Evolutionary conservation across 2,888 invertebrate species (phyloP).

Genomic region (Plebejus melissa): DNA sequence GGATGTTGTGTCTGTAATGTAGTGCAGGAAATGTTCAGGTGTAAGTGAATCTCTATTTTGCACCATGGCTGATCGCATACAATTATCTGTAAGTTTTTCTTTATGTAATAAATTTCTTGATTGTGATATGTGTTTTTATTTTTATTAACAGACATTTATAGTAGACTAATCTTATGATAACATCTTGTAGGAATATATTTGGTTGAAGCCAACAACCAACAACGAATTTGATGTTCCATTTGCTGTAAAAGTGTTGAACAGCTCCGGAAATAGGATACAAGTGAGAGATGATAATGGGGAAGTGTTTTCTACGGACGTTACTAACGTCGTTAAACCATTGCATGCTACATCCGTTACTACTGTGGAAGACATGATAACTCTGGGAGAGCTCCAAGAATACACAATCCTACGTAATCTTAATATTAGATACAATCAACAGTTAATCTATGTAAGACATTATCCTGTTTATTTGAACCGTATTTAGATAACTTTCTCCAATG

Average conservation of each 20-base stretch:
- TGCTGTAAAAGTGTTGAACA: slow-evolving; percentile 89
- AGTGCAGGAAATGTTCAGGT: slow-evolving; percentile 45
- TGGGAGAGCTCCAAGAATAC: slow-evolving; percentile 96
- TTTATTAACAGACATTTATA: not conserved
- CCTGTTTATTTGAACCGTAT: not conserved
- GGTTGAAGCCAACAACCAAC: slow-evolving; percentile 87
- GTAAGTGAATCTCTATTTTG: slow-evolving; percentile 51
- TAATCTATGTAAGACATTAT: slow-evolving; percentile 90
- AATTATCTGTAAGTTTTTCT: slow-evolving; percentile 58
- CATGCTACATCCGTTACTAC: slow-evolving; percentile 88
- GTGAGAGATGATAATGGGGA: slow-evolving; percentile 91
- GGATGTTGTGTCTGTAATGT: slow-evolving; percentile 46
- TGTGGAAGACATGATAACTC: slow-evolving; percentile 97
- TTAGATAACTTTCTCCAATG: not conserved
- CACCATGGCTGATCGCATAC: slow-evolving; percentile 60
- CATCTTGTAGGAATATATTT: slow-evolving; percentile 85
- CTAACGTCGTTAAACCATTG: slow-evolving; percentile 84
- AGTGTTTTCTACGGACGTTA: slow-evolving; percentile 79
- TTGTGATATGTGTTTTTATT: not conserved
- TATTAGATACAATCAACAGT: slow-evolving; percentile 90
- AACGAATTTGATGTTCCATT: slow-evolving; percentile 91
- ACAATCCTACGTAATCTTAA: slow-evolving; percentile 95
- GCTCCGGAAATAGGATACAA: slow-evolving; percentile 86
- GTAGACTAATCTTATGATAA: not conserved
- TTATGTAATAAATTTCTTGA: not conserved